Base-by-base conservation (phyloP, 2,888 invertebrate species). In the Campaea margaritaria region DNA sequence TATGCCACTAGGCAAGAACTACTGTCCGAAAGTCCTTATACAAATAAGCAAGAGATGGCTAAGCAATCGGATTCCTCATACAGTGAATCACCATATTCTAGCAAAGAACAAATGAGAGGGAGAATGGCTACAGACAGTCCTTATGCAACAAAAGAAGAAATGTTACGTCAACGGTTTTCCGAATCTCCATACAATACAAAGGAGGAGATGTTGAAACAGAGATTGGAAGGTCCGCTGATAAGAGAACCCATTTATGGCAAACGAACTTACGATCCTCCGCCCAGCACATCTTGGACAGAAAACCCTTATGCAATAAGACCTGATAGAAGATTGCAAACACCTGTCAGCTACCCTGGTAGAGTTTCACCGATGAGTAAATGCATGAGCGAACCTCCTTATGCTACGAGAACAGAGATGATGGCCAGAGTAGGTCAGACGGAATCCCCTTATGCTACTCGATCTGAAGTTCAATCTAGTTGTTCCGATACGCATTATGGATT, bases 131-230 rank as follows among this genome's bases (percentile, higher is more conserved):
- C 85, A 14, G 92, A 93, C 68, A 91, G 86, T 65, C 86, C 91
- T 4, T 93, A 93, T 67, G 75, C 88, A 0, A 91, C 91, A 58
- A 93, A 93, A 75, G 93, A 93, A 75, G 93, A 93, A 67, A 91
- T 93, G 92, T 76, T 93, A 52, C 81, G 92, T 49, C 92, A 93
- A 56, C 83, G 93, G 70, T 92, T 91, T 69, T 91, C 91, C 3
- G 93, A 93, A 73, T 93, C 91, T 11, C 93, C 93, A 4, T 93
- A 93, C 64, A 90, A 85, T 64, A 91, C 92, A 12, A 93, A 91
- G 70, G 93, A 93, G 63, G 93, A 93, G 50, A 83, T 91, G 82
- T 64, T 91, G 3, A 93, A 89, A 67, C 91, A 91, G 66, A 86
- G 91, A 82, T 78, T 89, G 72, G 91, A 91, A 50, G 69, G 72